These are phyloP conservation scores for Tupaia chinensis DNA, from an alignment of 2,113 vertebrate species.

Conservation along the genomic window DNA sequence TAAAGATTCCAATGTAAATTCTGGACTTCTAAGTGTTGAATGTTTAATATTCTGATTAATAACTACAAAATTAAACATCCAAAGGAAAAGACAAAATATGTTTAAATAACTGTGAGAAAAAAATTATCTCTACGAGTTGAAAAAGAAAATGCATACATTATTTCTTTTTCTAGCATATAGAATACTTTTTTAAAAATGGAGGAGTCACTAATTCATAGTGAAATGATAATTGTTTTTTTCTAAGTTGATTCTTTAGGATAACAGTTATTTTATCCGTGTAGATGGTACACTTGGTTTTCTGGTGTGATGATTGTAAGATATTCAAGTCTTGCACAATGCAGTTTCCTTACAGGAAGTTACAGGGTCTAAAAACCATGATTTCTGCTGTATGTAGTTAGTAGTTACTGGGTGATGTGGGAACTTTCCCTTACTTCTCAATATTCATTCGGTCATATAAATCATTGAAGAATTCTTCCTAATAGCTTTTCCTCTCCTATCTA, in stretches of 20 bases:
- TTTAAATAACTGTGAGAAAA: background rate
- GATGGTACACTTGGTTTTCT: background rate
- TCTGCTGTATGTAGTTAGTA: background rate
- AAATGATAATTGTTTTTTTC: conserved; percentile 11
- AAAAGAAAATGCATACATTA: background rate
- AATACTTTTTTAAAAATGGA: background rate
- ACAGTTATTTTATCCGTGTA: background rate
- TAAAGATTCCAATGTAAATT: conserved; percentile 1
- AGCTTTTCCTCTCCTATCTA: background rate
- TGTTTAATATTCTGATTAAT: background rate
- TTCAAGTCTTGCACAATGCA: background rate
- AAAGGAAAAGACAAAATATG: conserved; percentile 5
- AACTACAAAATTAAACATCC: background rate
- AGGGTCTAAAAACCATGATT: background rate
- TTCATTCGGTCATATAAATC: background rate
- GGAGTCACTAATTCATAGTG: background rate
- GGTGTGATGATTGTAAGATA: background rate
- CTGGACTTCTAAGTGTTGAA: conserved; percentile 34
- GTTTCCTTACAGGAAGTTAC: background rate
- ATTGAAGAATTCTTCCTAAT: background rate
- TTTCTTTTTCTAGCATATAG: background rate
- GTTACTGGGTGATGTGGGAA: background rate
- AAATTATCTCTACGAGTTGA: background rate
- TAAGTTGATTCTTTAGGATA: background rate
- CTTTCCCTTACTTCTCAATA: background rate